These are phyloP conservation scores for Pteromalus puparum DNA, from an alignment of 1,140 invertebrate genomes.

Conservation along the genomic window DNA sequence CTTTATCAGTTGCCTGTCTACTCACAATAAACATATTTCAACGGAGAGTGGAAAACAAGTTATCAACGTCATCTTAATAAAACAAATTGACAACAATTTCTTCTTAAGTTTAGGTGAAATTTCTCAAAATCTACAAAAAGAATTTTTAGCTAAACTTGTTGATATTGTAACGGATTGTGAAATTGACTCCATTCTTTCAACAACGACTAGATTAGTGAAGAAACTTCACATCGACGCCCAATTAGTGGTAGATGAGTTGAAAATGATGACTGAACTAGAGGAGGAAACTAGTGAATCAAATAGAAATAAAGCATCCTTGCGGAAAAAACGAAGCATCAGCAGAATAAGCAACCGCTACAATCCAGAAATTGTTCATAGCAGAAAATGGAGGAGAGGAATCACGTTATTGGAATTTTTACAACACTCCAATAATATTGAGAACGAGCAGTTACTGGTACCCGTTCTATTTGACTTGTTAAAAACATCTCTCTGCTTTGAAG, in stretches of 20 bases:
- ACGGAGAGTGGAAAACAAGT: slow-evolving; percentile 49
- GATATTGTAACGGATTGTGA: slow-evolving; percentile 71
- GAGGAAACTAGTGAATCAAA: slow-evolving; percentile 55
- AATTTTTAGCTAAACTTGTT: slow-evolving; percentile 67
- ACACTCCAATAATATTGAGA: slow-evolving; percentile 84
- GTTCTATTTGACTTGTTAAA: slow-evolving; percentile 89
- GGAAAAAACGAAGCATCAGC: slow-evolving; percentile 68
- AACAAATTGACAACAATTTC: slow-evolving; percentile 78
- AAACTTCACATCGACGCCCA: slow-evolving; percentile 81
- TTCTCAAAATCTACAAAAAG: slow-evolving; percentile 61
- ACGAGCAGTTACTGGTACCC: slow-evolving; percentile 81
- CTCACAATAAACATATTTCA: slow-evolving; percentile 54
- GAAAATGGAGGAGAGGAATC: slow-evolving; percentile 86
- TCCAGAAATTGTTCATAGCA: slow-evolving; percentile 78
- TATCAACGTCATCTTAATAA: slow-evolving; percentile 67
- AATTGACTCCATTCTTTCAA: slow-evolving; percentile 74
- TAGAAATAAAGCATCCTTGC: slow-evolving; percentile 16
- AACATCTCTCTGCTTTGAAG: slow-evolving; percentile 86
- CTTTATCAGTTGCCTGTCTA: slow-evolving; percentile 63
- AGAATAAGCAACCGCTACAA: slow-evolving; percentile 53
- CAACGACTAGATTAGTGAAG: slow-evolving; percentile 81
- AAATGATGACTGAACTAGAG: slow-evolving; percentile 74
- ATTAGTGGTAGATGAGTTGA: slow-evolving; percentile 79
- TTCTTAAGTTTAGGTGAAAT: slow-evolving; percentile 58
- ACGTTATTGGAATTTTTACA: slow-evolving; percentile 90